phyloP scores from a whole-genome alignment of 2,888 invertebrate genomes.

The Caenorhabditis sp. region DNA sequence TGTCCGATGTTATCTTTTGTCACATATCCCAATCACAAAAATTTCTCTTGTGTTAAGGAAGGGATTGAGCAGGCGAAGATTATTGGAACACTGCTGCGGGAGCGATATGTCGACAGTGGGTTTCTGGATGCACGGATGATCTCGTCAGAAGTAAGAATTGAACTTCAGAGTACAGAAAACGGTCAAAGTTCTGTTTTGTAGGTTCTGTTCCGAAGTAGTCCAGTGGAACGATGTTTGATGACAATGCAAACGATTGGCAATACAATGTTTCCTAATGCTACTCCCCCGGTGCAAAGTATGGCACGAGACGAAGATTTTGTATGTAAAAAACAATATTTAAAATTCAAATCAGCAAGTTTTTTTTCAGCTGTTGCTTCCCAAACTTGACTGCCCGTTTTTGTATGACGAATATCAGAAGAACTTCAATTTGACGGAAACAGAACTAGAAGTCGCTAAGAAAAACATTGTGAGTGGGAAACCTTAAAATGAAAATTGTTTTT shows the following conservation, averaged over 20 bases:
- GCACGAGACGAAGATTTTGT: constrained; percentile 50
- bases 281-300: constrained; percentile 52
- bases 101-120: constrained; percentile 50
- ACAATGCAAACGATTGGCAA: constrained; percentile 46
- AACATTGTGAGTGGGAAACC: constrained; percentile 30
- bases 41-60: constrained; percentile 53
- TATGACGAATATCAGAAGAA: constrained; percentile 18
- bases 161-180: neutral
- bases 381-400: constrained; percentile 45
- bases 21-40: constrained; percentile 6
- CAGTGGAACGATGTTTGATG: constrained; percentile 63
- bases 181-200: constrained; percentile 26
- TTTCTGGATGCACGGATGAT: constrained; percentile 59
- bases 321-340: neutral
- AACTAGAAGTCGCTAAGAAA: constrained; percentile 4
- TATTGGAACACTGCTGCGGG: constrained; percentile 52
- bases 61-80: constrained; percentile 59
- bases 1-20: constrained; percentile 28
- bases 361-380: constrained; percentile 54
- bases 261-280: constrained; percentile 53
- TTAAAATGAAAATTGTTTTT: neutral
- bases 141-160: constrained; percentile 58
- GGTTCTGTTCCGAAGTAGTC: constrained; percentile 60
- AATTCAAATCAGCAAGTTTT: neutral
- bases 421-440: constrained; percentile 43